Base-by-base conservation (phyloP, 2,797 vertebrate genomes). In the Channa striata region DNA sequence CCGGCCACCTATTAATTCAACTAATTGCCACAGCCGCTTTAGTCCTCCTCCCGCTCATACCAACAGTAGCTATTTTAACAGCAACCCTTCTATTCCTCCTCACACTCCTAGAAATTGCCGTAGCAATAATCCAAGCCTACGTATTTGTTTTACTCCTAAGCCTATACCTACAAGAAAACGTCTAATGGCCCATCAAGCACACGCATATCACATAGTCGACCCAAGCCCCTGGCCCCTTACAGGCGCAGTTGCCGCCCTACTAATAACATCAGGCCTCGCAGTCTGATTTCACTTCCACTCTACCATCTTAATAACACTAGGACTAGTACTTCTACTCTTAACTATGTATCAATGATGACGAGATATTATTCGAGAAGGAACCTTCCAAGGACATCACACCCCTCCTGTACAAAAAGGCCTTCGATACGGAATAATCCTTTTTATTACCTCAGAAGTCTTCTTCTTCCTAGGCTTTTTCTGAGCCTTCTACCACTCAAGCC, bases 161-260 rank as follows among this genome's bases (percentile, higher is more conserved):
- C 33, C 79, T 91, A 0, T 90, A 91, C 0, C 8, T 89, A 20
- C 83, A 90, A 84, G 87, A 89, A 76, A 89, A 90, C 60, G 21
- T 79, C 1, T 90, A 89, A 91, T 90, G 89, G 50, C 85, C 50
- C 89, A 87, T 60, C 86, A 90, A 86, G 69, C 83, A 66, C 90
- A 90, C 6, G 65, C 87, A 34, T 91, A 78, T 0, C 89, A 91
- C 0, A 88, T 89, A 73, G 85, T 91, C 0, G 85, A 90, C 46
- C 89, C 86, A 3, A 91, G 90, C 79, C 90, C 90, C 0, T 80
- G 88, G 48, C 78, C 77, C 0, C 30, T 82, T 0, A 88, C 68
- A 13, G 89, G 90, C 0, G 89, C 87, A 34, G 8, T 77, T 0
- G 83, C 69, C 0, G 85, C 89, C 2, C 30, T 89, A 0, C 1